phyloP scores from a whole-genome alignment of 1,140 invertebrate species.

The Papilio machaon region DNA sequence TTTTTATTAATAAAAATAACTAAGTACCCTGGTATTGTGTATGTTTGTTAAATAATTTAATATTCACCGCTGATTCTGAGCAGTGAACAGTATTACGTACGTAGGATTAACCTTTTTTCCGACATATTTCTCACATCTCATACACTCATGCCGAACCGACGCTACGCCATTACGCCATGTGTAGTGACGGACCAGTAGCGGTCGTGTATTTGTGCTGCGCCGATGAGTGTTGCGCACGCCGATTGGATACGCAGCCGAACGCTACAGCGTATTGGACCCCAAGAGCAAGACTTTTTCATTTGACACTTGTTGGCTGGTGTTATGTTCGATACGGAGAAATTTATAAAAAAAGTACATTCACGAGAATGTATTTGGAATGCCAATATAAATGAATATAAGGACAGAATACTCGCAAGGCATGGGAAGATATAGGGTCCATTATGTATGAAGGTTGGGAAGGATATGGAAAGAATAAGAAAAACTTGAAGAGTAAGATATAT shows the following conservation, averaged over 20 bases:
- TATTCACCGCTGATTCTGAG: not conserved
- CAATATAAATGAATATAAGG: not conserved
- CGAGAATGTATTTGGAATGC: constrained; percentile 5
- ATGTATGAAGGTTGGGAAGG: not conserved
- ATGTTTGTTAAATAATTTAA: too few species aligned
- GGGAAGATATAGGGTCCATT: not conserved
- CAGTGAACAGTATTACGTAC: not conserved
- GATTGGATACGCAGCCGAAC: not conserved
- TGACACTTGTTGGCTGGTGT: not conserved
- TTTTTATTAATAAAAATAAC: too few species aligned
- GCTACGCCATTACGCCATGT: too few species aligned
- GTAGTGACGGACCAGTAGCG: not conserved
- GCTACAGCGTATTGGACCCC: not conserved
- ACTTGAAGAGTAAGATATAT: not conserved
- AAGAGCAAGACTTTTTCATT: not conserved
- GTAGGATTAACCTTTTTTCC: too few species aligned
- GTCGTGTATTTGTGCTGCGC: not conserved
- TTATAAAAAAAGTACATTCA: not conserved
- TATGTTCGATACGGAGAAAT: constrained; percentile 8
- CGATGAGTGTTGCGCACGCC: not conserved
- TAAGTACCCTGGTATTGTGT: too few species aligned
- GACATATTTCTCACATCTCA: too few species aligned
- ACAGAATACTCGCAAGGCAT: not conserved
- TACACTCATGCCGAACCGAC: not conserved
- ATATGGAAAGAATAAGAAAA: not conserved